These are phyloP conservation scores for Dolichoris vasculosae DNA, from an alignment of 1,140 invertebrate genomes.

Conservation along the genomic window DNA sequence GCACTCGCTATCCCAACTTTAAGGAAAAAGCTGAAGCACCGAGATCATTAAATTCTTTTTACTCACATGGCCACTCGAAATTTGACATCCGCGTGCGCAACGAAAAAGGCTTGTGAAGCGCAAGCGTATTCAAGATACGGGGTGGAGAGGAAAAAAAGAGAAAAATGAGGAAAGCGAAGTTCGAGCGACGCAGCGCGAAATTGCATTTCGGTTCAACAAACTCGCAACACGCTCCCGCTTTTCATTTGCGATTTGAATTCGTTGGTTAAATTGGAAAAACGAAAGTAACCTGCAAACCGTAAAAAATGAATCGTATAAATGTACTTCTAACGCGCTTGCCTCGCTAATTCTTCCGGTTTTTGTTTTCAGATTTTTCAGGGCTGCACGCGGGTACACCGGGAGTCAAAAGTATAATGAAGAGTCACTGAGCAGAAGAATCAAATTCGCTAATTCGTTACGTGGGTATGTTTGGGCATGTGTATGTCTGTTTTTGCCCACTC, in stretches of 20 bases:
- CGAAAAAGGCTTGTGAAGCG: not conserved
- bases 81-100: not conserved
- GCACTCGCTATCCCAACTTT: not conserved
- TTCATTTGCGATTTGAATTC: not conserved
- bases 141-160: not conserved
- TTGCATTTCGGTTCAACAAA: constrained; percentile 20
- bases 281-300: not conserved
- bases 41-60: not conserved
- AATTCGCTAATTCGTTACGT: constrained; percentile 24
- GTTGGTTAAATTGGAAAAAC: constrained; percentile 3
- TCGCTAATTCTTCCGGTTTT: not conserved
- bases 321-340: not conserved
- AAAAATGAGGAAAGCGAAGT: not conserved
- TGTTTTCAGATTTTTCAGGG: not conserved
- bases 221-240: not conserved
- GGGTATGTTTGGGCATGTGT: not conserved
- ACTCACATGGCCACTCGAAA: constrained; percentile 9
- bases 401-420: constrained; percentile 13
- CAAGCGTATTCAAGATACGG: not conserved
- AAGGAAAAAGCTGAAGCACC: not conserved
- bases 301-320: constrained; percentile 1
- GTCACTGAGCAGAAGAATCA: constrained; percentile 16
- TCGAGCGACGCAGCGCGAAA: constrained; percentile 35
- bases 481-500: not conserved
- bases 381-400: not conserved